phyloP scores from a whole-genome alignment of 2,113 vertebrate species.

The Podiceps cristatus region DNA sequence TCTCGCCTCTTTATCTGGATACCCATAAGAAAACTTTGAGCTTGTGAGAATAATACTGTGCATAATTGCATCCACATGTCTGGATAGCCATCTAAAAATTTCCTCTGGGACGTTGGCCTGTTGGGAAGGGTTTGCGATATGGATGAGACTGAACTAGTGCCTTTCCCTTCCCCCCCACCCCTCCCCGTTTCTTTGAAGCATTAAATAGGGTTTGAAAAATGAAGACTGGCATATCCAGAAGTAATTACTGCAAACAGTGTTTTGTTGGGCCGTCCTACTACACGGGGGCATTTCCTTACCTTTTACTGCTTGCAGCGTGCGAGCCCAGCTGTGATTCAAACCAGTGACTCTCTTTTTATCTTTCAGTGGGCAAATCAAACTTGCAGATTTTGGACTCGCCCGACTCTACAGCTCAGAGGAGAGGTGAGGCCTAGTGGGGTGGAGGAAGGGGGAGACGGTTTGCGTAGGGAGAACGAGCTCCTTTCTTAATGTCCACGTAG shows the following conservation, averaged over 20 bases:
- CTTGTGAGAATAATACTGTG: background rate
- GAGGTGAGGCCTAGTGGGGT: constrained; percentile 80
- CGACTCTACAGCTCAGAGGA: constrained; percentile 98
- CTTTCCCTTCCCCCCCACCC: no score
- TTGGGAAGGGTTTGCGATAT: background rate
- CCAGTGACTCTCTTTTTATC: background rate
- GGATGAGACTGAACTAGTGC: background rate
- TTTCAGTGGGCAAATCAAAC: constrained; percentile 94
- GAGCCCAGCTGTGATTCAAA: background rate
- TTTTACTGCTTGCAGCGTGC: background rate
- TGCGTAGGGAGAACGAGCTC: background rate
- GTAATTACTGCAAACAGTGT: background rate
- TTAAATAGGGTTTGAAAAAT: background rate
- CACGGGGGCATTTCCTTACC: background rate
- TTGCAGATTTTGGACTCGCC: constrained; percentile 96
- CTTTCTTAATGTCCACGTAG: background rate
- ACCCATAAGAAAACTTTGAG: background rate
- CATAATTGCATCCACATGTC: accelerated
- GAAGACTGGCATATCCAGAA: background rate
- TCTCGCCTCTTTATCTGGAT: background rate
- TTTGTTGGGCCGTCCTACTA: background rate
- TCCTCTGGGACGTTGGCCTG: accelerated
- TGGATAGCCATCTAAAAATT: background rate
- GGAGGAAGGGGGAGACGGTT: background rate
- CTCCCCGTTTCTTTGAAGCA: background rate